A percentile compares a stretch with the other conserved stretches of the same genome.
phyloP scores from a whole-genome alignment of 2,888 invertebrate genomes.

The Amphiduros pacificus region DNA sequence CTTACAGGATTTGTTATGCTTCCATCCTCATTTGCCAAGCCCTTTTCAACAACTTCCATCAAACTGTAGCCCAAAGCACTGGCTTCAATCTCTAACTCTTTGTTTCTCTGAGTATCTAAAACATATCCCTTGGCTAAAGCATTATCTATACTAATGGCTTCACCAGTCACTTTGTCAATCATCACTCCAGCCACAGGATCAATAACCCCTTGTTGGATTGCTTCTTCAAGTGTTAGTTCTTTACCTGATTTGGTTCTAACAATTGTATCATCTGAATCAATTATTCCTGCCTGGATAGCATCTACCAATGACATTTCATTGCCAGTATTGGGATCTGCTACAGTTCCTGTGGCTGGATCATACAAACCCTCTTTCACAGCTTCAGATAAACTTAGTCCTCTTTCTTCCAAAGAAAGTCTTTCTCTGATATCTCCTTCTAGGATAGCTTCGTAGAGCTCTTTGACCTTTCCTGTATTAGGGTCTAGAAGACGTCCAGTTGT shows the following conservation, averaged over 20 bases:
- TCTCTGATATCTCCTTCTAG: too few species aligned
- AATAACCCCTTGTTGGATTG: conserved; percentile 85
- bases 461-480: too few species aligned
- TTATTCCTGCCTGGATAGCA: conserved; percentile 62
- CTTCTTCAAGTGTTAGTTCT: conserved; percentile 71
- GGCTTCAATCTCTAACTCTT: too few species aligned
- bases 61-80: conserved; percentile 3
- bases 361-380: conserved; percentile 83
- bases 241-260: conserved; percentile 83
- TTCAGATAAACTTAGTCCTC: conserved; percentile 74
- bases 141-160: conserved; percentile 1
- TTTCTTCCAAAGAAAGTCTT: too few species aligned
- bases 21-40: conserved; percentile 46
- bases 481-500: too few species aligned
- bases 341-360: conserved; percentile 82
- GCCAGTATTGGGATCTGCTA: conserved; percentile 74
- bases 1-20: conserved; percentile 23
- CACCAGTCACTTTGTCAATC: conserved; percentile 22
- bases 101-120: background rate
- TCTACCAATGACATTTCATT: conserved; percentile 11
- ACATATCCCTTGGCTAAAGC: conserved; percentile 6
- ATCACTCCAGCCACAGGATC: conserved; percentile 67
- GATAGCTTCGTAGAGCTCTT: conserved; percentile 77
- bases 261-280: conserved; percentile 68
- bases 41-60: conserved; percentile 58